phyloP scores from a whole-genome alignment of 2,113 vertebrate species.

The Piaya cayana region DNA sequence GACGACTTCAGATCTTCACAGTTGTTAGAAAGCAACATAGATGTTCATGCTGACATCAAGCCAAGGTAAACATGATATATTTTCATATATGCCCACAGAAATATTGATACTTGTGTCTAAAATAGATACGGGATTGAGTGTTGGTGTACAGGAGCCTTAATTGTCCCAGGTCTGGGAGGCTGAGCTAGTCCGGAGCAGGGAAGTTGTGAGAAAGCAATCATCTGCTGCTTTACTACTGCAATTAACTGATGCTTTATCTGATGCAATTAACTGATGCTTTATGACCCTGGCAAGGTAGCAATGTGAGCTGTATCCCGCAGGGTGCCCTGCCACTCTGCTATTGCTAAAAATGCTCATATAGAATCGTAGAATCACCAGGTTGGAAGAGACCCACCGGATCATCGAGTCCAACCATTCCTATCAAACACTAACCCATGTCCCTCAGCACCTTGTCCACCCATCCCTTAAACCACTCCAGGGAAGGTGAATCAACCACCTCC shows the following conservation, averaged over 20 bases:
- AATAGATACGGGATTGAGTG: not conserved
- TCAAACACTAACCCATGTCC: too few relatives aligned
- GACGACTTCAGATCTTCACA: slow-evolving; percentile 22
- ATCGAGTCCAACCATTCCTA: too few relatives aligned
- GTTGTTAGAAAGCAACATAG: slow-evolving; percentile 34
- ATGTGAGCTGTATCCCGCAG: not conserved
- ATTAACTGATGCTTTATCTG: too few relatives aligned
- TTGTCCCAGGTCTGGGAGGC: not conserved
- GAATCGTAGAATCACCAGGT: too few relatives aligned
- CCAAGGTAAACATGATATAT: slow-evolving; percentile 39
- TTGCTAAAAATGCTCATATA: not conserved
- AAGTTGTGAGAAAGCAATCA: not conserved
- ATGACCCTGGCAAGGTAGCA: not conserved
- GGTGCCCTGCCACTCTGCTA: not conserved
- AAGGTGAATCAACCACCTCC: too few relatives aligned
- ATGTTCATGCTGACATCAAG: slow-evolving; percentile 52
- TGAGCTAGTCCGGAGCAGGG: not conserved
- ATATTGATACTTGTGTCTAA: not conserved
- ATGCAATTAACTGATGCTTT: not conserved
- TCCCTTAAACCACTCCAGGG: too few relatives aligned
- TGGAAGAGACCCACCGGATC: too few relatives aligned
- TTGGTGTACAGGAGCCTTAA: not conserved
- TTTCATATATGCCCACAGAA: not conserved
- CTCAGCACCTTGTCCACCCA: too few relatives aligned
- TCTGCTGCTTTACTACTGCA: too few relatives aligned